Base-by-base conservation (phyloP, 2,888 invertebrate genomes). In the Romanomermis culicivorax region DNA sequence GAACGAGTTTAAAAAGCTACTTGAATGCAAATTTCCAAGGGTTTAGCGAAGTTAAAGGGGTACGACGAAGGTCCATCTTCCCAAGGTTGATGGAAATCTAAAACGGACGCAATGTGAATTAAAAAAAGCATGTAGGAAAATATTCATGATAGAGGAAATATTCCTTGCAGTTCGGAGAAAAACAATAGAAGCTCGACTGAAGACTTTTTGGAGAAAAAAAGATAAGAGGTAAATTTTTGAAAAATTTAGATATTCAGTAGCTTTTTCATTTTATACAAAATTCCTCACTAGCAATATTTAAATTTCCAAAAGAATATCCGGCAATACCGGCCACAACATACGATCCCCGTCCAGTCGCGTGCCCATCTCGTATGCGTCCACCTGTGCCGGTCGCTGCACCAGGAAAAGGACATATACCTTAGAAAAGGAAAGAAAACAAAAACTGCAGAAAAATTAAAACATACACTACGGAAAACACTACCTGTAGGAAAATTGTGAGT, bases 321-420 rank as follows among this genome's bases (percentile, higher is more conserved):
- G 89, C 93, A 1, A 91, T 89, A 2, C 88, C 93, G 29, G 89
- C 93, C 60, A 91, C 83, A 1, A 86, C 85, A 65, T 86, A 79
- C 1, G 88, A 89, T 3, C 93, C 93, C 57, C 89, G 76, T 1
- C 95, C 95, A 2, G 93, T 86, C 17, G 83, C 84, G 70, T 95
- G 89, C 0, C 93, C 85, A 71, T 97, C 95, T 57, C 93, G 76
- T 55, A 95, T 81, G 45, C 95, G 77, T 0, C 95, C 95, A 1
- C 95, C 95, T 0, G 93, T 91, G 26, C 95, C 95, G 0, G 95
- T 95, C 0, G 93, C 88, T 0, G 95, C 93, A 0, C 95, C 95
- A 71, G 89, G 88, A 64, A 95, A 95, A 0, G 93, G 93, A 0
- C 91, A 88, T 11, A 95, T 89, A 0, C 89, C 74, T 71, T 57